Conservation (phyloP, 2,797 vertebrate genomes). For the Phrynocephalus vlangalii region DNA sequence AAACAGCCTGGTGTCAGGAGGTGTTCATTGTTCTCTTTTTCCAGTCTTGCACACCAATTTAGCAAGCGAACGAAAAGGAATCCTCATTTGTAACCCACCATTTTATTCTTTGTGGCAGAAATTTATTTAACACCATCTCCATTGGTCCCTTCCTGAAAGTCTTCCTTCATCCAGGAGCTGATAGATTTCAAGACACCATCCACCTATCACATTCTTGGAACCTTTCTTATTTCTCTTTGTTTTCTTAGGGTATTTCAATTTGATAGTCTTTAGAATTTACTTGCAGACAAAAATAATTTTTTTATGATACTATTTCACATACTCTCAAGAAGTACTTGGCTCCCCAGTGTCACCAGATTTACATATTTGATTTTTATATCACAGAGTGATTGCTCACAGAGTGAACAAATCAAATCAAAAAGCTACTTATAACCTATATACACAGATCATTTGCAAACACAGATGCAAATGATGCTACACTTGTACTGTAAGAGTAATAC, state of each 20-base stretch:
- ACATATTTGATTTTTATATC: neutral
- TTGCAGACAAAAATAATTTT: slow-evolving; percentile 51
- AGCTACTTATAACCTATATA: neutral
- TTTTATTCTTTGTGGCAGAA: slow-evolving; percentile 72
- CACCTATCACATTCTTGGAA: slow-evolving; percentile 42
- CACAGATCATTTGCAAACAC: neutral
- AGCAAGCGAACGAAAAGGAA: slow-evolving; percentile 76
- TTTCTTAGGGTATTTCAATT: slow-evolving; percentile 47
- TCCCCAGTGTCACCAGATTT: slow-evolving; percentile 30
- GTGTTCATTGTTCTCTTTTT: slow-evolving; percentile 87
- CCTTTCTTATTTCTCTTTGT: slow-evolving; percentile 52
- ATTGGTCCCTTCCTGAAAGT: slow-evolving; percentile 62
- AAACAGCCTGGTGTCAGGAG: slow-evolving; percentile 93
- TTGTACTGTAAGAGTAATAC: neutral
- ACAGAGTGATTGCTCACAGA: neutral
- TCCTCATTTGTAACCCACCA: slow-evolving; percentile 77
- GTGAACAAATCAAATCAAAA: slow-evolving; percentile 17
- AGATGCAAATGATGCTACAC: neutral
- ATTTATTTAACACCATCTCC: slow-evolving; percentile 71
- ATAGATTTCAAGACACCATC: slow-evolving; percentile 40
- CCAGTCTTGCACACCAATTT: slow-evolving; percentile 81
- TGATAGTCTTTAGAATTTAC: slow-evolving; percentile 44
- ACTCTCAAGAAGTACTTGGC: slow-evolving; percentile 36
- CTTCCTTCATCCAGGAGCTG: slow-evolving; percentile 52
- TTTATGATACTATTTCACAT: slow-evolving; percentile 58